Percentiles rank a stretch among this genome's conserved stretches.
phyloP scores from a whole-genome alignment of 92 coral and sea anemone genomes.

The Zoanthus sociatus region DNA sequence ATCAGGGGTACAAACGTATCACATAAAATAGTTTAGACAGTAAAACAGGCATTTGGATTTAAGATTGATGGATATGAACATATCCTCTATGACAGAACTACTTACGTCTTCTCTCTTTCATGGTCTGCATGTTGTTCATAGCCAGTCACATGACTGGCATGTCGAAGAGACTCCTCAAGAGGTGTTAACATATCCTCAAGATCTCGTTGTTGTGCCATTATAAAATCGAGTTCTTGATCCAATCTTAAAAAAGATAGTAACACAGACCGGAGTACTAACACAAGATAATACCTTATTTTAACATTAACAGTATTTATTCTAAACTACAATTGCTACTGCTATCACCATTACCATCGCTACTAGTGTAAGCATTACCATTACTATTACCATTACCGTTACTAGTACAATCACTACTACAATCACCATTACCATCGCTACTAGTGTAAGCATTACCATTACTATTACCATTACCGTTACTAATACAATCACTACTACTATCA shows the following conservation, averaged over 20 bases:
- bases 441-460: too few relatives aligned
- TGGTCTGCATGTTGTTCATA: slow-evolving; percentile 91
- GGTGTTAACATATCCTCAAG: slow-evolving; percentile 90
- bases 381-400: too few relatives aligned
- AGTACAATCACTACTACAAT: too few relatives aligned
- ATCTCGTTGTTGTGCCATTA: slow-evolving; percentile 90
- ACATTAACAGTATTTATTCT: neutral
- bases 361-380: too few relatives aligned
- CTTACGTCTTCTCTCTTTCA: slow-evolving; percentile 96
- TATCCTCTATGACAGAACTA: neutral
- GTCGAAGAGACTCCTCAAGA: slow-evolving; percentile 82
- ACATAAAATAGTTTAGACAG: too few relatives aligned
- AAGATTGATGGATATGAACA: neutral
- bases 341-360: too few relatives aligned
- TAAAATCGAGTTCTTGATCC: slow-evolving; percentile 94
- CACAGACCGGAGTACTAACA: neutral
- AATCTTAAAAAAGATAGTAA: slow-evolving; percentile 55
- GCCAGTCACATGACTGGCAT: slow-evolving; percentile 68
- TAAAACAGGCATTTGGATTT: neutral
- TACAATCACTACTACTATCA: too few relatives aligned
- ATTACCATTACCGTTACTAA: too few relatives aligned
- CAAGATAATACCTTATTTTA: neutral
- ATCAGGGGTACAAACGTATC: too few relatives aligned
- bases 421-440: too few relatives aligned
- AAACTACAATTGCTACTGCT: neutral